Conservation (phyloP, 2,888 invertebrate genomes). For the Nebria brevicollis region DNA sequence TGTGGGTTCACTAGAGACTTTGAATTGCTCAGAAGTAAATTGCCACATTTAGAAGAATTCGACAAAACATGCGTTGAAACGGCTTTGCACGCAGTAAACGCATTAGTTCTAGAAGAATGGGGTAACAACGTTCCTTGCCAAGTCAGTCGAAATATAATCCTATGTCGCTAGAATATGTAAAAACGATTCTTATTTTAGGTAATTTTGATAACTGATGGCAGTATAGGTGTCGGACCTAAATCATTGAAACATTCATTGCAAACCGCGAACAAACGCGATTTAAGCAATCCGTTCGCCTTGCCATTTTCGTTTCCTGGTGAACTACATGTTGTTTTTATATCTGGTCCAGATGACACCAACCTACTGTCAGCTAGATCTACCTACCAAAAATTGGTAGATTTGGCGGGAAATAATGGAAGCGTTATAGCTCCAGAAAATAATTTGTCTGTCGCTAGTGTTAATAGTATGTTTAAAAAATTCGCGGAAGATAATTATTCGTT, state of each 20-base stretch:
- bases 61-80: slow-evolving; percentile 88
- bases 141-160: slow-evolving; percentile 60
- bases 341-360: slow-evolving; percentile 71
- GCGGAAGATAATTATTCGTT: slow-evolving; percentile 81
- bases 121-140: slow-evolving; percentile 88
- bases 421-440: slow-evolving; percentile 69
- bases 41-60: slow-evolving; percentile 81
- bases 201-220: slow-evolving; percentile 81
- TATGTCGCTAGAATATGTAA: not conserved
- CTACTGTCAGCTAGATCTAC: slow-evolving; percentile 71
- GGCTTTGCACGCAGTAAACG: slow-evolving; percentile 81
- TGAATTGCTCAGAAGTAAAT: slow-evolving; percentile 78
- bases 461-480: slow-evolving; percentile 72
- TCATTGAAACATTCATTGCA: slow-evolving; percentile 71
- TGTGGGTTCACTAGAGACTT: slow-evolving; percentile 91
- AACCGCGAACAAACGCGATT: slow-evolving; percentile 62
- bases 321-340: slow-evolving; percentile 79
- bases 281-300: slow-evolving; percentile 71
- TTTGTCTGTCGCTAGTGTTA: slow-evolving; percentile 60
- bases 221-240: slow-evolving; percentile 73
- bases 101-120: slow-evolving; percentile 87
- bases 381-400: slow-evolving; percentile 83
- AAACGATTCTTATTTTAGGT: slow-evolving; percentile 62
- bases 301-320: slow-evolving; percentile 85
- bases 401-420: slow-evolving; percentile 75